These are phyloP conservation scores for Coreoperca whiteheadi DNA, from an alignment of 2,113 vertebrate genomes.

Conservation along the genomic window DNA sequence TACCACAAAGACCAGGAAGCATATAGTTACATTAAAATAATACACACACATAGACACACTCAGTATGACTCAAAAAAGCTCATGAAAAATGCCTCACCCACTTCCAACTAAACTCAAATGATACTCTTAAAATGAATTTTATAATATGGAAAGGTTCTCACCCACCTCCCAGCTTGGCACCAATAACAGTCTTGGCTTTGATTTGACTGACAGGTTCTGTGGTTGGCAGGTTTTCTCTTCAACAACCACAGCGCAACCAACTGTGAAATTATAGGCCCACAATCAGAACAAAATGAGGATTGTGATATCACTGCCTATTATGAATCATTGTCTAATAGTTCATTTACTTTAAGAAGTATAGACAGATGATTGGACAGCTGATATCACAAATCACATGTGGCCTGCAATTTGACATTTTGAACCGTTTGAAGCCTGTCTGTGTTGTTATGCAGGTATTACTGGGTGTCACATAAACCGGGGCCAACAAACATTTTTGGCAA, in stretches of 20 bases:
- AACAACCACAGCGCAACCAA: conserved; percentile 57
- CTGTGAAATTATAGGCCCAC: conserved; percentile 60
- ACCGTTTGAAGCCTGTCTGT: neutral
- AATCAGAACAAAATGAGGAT: conserved; percentile 63
- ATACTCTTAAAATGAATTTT: conserved; percentile 44
- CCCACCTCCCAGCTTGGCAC: conserved; percentile 55
- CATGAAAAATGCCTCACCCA: conserved; percentile 54
- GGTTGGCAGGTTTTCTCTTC: conserved; percentile 63
- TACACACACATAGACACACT: conserved; percentile 40
- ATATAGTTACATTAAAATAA: conserved; percentile 48
- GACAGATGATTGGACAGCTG: conserved; percentile 35
- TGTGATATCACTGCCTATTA: conserved; percentile 46
- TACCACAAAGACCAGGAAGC: conserved; percentile 72
- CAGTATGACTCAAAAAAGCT: conserved; percentile 52
- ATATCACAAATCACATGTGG: conserved; percentile 14
- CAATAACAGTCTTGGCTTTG: conserved; percentile 48
- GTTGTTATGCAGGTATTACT: conserved; percentile 36
- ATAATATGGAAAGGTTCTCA: conserved; percentile 42
- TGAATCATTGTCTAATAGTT: conserved; percentile 41
- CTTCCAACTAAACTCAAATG: conserved; percentile 49
- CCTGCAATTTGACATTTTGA: conserved; percentile 28
- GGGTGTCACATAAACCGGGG: neutral
- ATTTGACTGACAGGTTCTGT: conserved; percentile 64
- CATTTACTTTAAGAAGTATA: conserved; percentile 24
- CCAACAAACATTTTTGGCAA: conserved; percentile 11